Base-by-base conservation (phyloP, 2,113 vertebrate genomes). In the Pelobates fuscus region DNA sequence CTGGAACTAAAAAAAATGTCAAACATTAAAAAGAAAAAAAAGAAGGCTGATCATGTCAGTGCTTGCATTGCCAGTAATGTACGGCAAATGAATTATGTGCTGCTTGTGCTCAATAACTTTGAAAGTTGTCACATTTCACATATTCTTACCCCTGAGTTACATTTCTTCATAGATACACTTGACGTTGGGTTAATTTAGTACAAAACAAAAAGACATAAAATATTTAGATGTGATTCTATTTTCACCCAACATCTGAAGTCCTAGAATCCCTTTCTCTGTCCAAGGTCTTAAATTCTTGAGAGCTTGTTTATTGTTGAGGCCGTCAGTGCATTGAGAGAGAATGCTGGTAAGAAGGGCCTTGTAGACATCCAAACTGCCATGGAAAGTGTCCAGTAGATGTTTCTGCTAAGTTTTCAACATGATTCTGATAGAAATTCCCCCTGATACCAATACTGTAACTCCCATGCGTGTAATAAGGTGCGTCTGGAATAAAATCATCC, bases 361-460 rank as follows among this genome's bases (percentile, higher is more conserved):
- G 87, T 71, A 87, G 66, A 14, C 66, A 81, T 18, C 88, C 78
- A 74, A 82, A 79, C 12, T 86, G 89, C 91, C 91, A 91, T 43
- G 83, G 12, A 1, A 82, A 71, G 0, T 77, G 18, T 5, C 71
- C 70, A 0, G 83, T 12, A 26, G 29, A 69, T 12, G 87, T 57
- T 0, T 84, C 82, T 1, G 58, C 78, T 63, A 27, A 79, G 71
- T n/a, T 78, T 65, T 83, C 85, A 8, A 3, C 0, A 15, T 62
- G 26, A 14, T 80, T 82, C 17, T 81, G 86, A 43, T 80, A 87
- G 76, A 77, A 87, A 54, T 68, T 46, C 14, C 77, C 43, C 46
- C 49, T 80, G 3, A 41, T 78, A 12, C 32, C 81, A 0, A 82
- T 62, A 2, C 60, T 86, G 57, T 78, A 84, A 25, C 18, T 84